These are phyloP conservation scores for Mormyrops attenuatus DNA, from an alignment of 2,797 vertebrate genomes.

Conservation along the genomic window DNA sequence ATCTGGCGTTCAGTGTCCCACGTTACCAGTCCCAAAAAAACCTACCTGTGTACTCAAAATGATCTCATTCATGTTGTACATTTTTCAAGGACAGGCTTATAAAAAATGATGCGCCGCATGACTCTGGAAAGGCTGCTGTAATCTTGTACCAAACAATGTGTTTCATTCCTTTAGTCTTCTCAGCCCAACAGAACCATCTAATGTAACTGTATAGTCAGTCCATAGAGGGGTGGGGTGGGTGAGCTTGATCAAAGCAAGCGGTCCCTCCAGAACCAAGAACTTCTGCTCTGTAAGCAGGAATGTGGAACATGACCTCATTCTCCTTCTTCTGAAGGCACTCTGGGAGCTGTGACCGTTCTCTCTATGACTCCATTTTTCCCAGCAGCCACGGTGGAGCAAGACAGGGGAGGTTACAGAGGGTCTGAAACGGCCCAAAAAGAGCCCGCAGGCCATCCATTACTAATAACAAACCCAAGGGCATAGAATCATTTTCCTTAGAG, in stretches of 20 bases:
- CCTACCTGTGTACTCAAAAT: not conserved
- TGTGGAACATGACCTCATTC: constrained; percentile 5
- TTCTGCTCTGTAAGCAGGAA: not conserved
- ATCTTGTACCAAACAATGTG: not conserved
- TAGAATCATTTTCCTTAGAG: not conserved
- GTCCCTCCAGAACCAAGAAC: not conserved
- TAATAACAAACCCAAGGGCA: not conserved
- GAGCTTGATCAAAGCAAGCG: not conserved
- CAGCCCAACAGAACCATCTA: not conserved
- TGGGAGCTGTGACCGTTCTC: not conserved
- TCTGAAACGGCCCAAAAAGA: not conserved
- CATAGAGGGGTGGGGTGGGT: not conserved
- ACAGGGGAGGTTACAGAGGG: not conserved
- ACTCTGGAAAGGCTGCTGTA: not conserved
- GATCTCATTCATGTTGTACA: not conserved
- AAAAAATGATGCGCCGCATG: not conserved
- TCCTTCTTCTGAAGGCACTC: not conserved
- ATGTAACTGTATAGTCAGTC: not conserved
- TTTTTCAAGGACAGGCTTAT: not conserved
- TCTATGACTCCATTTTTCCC: not conserved
- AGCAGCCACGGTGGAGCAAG: not conserved
- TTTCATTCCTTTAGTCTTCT: not conserved
- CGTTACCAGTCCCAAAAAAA: not conserved
- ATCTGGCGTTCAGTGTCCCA: not conserved
- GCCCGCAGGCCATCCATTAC: not conserved